Conservation (phyloP, 37 sponge, comb jelly and placozoan genomes). For the Agelas oroides region DNA sequence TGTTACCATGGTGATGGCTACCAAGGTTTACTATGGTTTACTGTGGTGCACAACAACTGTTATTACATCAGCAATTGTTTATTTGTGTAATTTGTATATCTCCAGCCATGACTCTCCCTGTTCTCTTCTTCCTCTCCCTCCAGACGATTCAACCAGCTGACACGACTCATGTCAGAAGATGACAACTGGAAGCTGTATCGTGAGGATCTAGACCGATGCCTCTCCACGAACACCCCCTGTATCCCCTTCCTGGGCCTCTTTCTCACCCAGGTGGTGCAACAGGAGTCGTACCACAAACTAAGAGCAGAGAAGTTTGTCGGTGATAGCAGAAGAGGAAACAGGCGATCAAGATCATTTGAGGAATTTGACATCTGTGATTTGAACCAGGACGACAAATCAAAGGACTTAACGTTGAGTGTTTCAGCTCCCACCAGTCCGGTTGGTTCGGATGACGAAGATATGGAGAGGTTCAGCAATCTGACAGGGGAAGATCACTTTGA, state of each 20-base stretch:
- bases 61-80: too few relatives aligned
- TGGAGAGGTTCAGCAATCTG: too few relatives aligned
- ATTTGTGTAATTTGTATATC: too few relatives aligned
- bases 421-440: conserved; percentile 2
- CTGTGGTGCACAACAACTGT: too few relatives aligned
- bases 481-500: too few relatives aligned
- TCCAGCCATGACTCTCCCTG: too few relatives aligned
- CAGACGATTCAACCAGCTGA: conserved; percentile 58
- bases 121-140: background rate
- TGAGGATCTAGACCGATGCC: conserved; percentile 13
- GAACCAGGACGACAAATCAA: background rate
- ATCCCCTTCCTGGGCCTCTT: conserved; percentile 79
- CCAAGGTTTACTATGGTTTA: too few relatives aligned
- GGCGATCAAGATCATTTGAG: background rate
- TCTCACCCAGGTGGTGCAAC: conserved; percentile 51
- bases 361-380: background rate
- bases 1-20: too few relatives aligned
- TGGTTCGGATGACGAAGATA: background rate
- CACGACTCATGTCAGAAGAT: conserved; percentile 55
- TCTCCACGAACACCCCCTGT: conserved; percentile 30
- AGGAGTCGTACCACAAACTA: background rate
- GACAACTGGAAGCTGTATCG: conserved; percentile 72
- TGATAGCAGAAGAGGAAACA: too few relatives aligned
- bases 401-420: background rate
- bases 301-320: background rate